Evolutionary conservation across 2,888 invertebrate genomes (phyloP).

Genomic region (Gonocerus acuteangulatus): DNA sequence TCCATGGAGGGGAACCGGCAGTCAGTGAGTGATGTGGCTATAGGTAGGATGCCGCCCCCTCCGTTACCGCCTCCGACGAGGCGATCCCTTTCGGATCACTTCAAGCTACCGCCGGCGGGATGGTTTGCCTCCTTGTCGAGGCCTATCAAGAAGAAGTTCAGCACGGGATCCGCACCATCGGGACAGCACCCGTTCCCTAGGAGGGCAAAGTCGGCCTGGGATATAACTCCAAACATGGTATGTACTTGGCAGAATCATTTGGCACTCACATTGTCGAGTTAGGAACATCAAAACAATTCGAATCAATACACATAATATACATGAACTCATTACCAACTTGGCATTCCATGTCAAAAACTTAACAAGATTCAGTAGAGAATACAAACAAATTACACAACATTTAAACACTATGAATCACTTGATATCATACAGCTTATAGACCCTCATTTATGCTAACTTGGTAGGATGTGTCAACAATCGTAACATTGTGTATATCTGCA

Average conservation of each 20-base stretch:
- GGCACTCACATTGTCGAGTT: no score
- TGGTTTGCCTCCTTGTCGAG: conserved; percentile 76
- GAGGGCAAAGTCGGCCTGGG: conserved; percentile 51
- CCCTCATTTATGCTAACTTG: no score
- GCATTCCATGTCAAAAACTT: no score
- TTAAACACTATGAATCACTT: no score
- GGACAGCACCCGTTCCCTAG: conserved; percentile 33
- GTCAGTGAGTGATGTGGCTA: conserved; percentile 10
- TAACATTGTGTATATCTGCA: no score
- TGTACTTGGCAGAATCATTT: neutral
- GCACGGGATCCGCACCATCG: neutral
- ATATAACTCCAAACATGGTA: conserved; percentile 43
- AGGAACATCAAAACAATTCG: no score
- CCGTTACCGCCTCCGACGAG: conserved; percentile 24
- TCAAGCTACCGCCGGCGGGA: conserved; percentile 43
- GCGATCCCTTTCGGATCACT: conserved; percentile 32
- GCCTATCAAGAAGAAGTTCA: conserved; percentile 46
- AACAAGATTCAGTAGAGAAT: no score
- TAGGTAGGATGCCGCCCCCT: conserved; percentile 31
- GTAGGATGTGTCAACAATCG: no score
- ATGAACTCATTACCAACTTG: no score
- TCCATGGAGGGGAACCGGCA: neutral
- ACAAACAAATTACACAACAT: no score
- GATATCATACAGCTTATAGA: no score
- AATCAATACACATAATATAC: no score